Percentiles rank a stretch among this genome's conserved stretches.
Evolutionary conservation across 2,797 vertebrate genomes (phyloP).

Genomic region (Hipposideros larvatus): DNA sequence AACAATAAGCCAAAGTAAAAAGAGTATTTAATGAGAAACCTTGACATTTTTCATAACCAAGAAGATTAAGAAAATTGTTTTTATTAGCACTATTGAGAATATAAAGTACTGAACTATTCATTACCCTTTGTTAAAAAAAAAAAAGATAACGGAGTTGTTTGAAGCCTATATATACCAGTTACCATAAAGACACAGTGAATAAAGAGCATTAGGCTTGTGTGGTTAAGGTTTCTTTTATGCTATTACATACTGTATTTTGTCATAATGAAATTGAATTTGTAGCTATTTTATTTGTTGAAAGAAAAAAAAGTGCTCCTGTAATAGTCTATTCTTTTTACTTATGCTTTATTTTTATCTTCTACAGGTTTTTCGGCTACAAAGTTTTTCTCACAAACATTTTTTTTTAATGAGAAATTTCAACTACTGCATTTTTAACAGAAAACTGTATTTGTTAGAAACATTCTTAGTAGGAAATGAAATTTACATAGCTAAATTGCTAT

Average conservation of each 20-base stretch:
- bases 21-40: neutral
- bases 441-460: neutral
- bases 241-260: neutral
- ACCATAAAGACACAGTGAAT: neutral
- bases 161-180: neutral
- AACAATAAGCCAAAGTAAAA: neutral
- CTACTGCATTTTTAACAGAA: neutral
- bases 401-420: neutral
- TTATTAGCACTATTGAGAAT: slow-evolving; percentile 4
- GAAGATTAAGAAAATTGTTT: neutral
- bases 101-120: neutral
- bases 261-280: slow-evolving; percentile 14
- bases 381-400: neutral
- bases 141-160: slow-evolving; percentile 1
- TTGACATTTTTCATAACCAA: slow-evolving; percentile 14
- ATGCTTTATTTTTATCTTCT: neutral
- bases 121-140: neutral
- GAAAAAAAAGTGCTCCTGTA: neutral
- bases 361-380: neutral
- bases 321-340: neutral
- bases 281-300: neutral
- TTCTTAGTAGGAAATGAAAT: slow-evolving; percentile 20
- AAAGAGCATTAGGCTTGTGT: neutral
- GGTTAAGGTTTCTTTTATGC: neutral
- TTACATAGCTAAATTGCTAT: neutral